Conservation (phyloP, 2,888 invertebrate species). For the Hydraecia micacea region DNA sequence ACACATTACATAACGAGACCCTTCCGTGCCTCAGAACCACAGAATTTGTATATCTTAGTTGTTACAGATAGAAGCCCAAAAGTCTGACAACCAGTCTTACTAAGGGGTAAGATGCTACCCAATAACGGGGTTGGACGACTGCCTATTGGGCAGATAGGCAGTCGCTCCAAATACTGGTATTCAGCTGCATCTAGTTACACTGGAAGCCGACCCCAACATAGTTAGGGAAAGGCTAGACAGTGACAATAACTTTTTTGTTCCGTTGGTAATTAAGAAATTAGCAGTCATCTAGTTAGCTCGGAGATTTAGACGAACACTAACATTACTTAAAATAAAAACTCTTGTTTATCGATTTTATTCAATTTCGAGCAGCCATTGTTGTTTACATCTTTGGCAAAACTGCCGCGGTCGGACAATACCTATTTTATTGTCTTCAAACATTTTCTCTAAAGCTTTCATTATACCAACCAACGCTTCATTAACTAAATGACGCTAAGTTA, state of each 20-base stretch:
- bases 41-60: not conserved
- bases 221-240: not conserved
- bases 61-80: not conserved
- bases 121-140: not conserved
- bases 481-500: constrained; percentile 26
- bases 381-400: no score
- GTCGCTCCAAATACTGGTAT: not conserved
- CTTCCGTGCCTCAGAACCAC: not conserved
- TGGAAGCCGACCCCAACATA: no score
- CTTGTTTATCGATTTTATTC: no score
- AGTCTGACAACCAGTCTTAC: not conserved
- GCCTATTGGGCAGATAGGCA: not conserved
- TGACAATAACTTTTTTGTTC: no score
- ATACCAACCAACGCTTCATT: constrained; percentile 8
- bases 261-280: not conserved
- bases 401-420: no score
- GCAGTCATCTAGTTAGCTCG: no score
- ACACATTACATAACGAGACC: not conserved
- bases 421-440: not conserved
- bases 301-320: no score
- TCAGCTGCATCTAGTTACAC: not conserved
- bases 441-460: constrained; percentile 20
- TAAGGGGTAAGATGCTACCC: no score
- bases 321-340: no score
- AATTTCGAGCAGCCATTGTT: no score